A percentile compares a stretch with the other conserved stretches of the same genome.
These are phyloP conservation scores for Lethocerus indicus DNA, from an alignment of 1,140 invertebrate species.

Conservation along the genomic window DNA sequence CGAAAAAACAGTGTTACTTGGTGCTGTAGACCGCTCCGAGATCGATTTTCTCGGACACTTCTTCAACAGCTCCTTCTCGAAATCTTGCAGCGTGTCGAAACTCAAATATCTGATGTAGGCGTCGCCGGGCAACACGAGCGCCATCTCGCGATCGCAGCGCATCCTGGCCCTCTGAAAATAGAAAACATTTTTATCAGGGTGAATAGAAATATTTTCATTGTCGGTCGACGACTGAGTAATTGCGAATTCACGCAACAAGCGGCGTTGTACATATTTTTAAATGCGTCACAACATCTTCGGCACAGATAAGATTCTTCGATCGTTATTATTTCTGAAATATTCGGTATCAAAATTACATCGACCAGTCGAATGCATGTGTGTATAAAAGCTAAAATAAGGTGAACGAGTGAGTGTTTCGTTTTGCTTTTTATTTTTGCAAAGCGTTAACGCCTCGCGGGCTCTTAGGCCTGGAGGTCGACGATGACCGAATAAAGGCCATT, in stretches of 20 bases:
- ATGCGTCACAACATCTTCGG: background rate
- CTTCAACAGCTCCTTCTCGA: conserved; percentile 63
- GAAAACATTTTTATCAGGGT: background rate
- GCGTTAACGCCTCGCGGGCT: too few relatives aligned
- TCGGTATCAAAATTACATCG: too few relatives aligned
- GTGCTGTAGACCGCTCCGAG: conserved; percentile 83
- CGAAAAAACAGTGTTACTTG: conserved; percentile 32
- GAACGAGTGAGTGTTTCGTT: too few relatives aligned
- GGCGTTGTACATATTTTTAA: background rate
- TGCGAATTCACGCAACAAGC: background rate
- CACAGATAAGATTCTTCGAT: too few relatives aligned
- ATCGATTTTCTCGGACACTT: conserved; percentile 85
- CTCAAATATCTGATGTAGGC: conserved; percentile 86
- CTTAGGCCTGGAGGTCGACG: too few relatives aligned
- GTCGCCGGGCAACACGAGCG: conserved; percentile 87
- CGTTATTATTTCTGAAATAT: too few relatives aligned
- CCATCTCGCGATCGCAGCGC: conserved; percentile 74
- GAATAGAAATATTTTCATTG: background rate
- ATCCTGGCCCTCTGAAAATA: conserved; percentile 37
- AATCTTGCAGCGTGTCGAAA: conserved; percentile 61
- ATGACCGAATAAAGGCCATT: too few relatives aligned
- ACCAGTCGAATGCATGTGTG: too few relatives aligned
- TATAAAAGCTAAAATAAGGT: too few relatives aligned
- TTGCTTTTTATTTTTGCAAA: too few relatives aligned
- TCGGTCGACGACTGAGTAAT: background rate